Base-by-base conservation (phyloP, 2,797 vertebrate species). In the Eulemur coronatus region DNA sequence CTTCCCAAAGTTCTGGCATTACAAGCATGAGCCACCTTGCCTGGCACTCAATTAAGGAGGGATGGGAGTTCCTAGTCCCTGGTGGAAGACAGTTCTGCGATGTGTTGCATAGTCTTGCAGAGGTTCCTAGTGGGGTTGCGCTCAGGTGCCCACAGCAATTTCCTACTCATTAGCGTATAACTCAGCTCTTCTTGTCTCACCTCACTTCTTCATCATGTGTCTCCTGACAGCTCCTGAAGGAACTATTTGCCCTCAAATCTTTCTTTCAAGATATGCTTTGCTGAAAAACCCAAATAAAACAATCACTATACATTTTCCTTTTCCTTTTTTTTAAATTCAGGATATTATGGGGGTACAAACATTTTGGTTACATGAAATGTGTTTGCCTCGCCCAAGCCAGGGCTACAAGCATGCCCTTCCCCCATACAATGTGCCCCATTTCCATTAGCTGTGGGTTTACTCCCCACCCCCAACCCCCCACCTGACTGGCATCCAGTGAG, bases 141-240 rank as follows among this genome's bases (percentile, higher is more conserved):
- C 57, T 63, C 15, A 0, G n/a, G 2, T 1, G 28, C 43, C 33
- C 14, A 12, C 1, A 35, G 75, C 50, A 0, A 7, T 43, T 33
- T 41, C 15, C 41, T 4, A 0, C 7, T 12, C 17, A n/a, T 12
- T 4, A 10, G 1, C 28, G 4, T 2, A 6, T 2, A 24, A 7
- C 5, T 5, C 2, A 12, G 0, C 38, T 48, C 24, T 17, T 26
- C 43, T 14, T 26, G 0, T 57, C 35, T 35, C 2, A 6, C 17
- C 35, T 17, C 26, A 2, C 35, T 13, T 15, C 20, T 59, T 20
- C 22, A 13, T 33, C 26, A 1, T 4, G 0, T 13, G 20, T 18
- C 7, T 57, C 1, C 4, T 4, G 33, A 20, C 7, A 4, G 2
- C 7, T 41, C 48, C 73, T 9, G 20, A 35, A 22, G 4, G 8